Percentiles rank a stretch among this genome's conserved stretches.
Conservation (phyloP, 2,888 invertebrate species). For the Lissocephala sabroskyi region DNA sequence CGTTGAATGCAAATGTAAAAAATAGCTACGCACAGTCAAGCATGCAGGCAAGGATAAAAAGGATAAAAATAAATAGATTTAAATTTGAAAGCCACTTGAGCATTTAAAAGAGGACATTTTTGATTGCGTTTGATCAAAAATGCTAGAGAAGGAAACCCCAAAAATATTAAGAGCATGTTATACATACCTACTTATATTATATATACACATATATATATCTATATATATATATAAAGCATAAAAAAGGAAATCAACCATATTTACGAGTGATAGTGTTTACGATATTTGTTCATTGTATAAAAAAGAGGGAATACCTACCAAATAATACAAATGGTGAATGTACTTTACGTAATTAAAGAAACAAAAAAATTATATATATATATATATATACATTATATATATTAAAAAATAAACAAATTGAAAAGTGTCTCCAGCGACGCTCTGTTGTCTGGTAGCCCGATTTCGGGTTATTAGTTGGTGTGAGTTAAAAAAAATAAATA, state of each 20-base stretch:
- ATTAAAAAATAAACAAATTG: slow-evolving; percentile 19
- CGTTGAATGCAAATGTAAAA: not conserved
- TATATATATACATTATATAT: too few species aligned
- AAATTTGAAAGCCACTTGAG: slow-evolving; percentile 48
- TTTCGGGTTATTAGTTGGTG: not conserved
- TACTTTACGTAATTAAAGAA: slow-evolving; percentile 10
- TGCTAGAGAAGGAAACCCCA: slow-evolving; percentile 38
- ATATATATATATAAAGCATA: slow-evolving; percentile 36
- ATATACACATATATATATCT: slow-evolving; percentile 46
- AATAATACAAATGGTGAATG: slow-evolving; percentile 10
- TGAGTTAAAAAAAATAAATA: slow-evolving; percentile 12
- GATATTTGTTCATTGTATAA: slow-evolving; percentile 58
- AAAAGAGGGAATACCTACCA: slow-evolving; percentile 6
- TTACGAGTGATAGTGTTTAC: slow-evolving; percentile 62
- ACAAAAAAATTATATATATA: slow-evolving; percentile 5
- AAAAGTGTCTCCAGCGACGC: not conserved
- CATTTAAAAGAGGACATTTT: slow-evolving; percentile 54
- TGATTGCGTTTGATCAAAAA: slow-evolving; percentile 61
- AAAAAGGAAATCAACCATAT: slow-evolving; percentile 26
- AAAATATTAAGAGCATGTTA: not conserved
- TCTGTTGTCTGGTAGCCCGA: slow-evolving; percentile 8
- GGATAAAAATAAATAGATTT: slow-evolving; percentile 19
- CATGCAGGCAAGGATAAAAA: slow-evolving; percentile 21
- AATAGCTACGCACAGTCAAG: slow-evolving; percentile 16
- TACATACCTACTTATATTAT: slow-evolving; percentile 44